These are phyloP conservation scores for Fringilla coelebs DNA, from an alignment of 2,797 vertebrate genomes.

Conservation along the genomic window DNA sequence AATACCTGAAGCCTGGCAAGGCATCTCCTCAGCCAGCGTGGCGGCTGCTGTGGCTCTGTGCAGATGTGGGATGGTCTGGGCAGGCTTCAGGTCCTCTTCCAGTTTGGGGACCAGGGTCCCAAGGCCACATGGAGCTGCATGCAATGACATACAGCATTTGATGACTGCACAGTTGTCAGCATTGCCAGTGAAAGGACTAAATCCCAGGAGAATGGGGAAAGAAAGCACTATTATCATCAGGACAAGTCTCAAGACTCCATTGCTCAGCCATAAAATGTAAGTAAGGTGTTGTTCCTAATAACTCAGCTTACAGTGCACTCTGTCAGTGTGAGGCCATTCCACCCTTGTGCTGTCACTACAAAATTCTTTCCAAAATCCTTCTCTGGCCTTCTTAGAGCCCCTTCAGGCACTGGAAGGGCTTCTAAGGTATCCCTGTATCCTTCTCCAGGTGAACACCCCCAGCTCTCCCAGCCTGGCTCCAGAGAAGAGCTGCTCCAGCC, in stretches of 20 bases:
- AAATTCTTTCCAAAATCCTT: background rate
- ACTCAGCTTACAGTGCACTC: background rate
- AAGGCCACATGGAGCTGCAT: fast-evolving
- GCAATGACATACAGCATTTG: background rate
- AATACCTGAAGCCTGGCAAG: background rate
- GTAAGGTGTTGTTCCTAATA: background rate
- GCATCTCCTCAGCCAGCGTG: background rate
- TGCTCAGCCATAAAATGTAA: background rate
- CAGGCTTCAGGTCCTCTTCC: background rate
- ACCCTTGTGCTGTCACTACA: background rate
- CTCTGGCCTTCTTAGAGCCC: background rate
- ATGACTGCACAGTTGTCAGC: fast-evolving
- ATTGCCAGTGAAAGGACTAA: fast-evolving
- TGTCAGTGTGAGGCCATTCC: background rate
- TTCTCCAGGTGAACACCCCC: background rate
- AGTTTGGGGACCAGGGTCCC: background rate
- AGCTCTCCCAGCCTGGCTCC: background rate
- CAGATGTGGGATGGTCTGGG: background rate
- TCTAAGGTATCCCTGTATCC: background rate
- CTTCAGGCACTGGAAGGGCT: background rate
- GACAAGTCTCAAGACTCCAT: background rate
- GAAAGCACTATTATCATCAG: background rate
- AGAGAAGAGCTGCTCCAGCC: background rate
- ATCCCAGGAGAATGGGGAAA: background rate
- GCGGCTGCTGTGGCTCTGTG: background rate